These are phyloP conservation scores for Coenobita brevimanus DNA, from an alignment of 1,140 invertebrate species.

Conservation along the genomic window DNA sequence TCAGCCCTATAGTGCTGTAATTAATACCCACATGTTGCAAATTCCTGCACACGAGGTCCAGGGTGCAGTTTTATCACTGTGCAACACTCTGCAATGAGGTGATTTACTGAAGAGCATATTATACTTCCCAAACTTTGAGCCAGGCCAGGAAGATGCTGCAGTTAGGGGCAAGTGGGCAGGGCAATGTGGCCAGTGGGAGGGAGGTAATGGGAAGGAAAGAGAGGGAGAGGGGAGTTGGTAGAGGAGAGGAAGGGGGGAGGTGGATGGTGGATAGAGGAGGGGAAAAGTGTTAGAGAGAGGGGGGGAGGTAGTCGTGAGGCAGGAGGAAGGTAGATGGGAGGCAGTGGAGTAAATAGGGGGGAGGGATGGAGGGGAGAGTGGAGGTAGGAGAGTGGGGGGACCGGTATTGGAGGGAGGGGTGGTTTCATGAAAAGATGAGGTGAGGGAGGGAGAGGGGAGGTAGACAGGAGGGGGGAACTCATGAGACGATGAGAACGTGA, in stretches of 20 bases:
- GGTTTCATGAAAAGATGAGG: background rate
- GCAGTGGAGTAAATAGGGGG: background rate
- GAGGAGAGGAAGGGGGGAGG: background rate
- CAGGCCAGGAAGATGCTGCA: background rate
- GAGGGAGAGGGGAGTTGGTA: background rate
- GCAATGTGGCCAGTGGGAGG: background rate
- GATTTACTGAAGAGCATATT: conserved; percentile 33
- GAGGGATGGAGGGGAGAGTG: background rate
- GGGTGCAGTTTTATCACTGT: conserved; percentile 20
- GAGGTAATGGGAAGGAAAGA: background rate
- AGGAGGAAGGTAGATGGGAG: background rate
- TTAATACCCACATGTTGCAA: no score
- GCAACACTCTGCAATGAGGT: conserved; percentile 24
- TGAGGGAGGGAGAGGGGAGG: background rate
- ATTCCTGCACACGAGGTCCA: no score
- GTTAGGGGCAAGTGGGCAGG: conserved; percentile 8
- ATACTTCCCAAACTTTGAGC: conserved; percentile 27
- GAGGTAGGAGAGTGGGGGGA: background rate
- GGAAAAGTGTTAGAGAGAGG: background rate
- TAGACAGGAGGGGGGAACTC: background rate
- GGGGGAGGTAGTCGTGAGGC: background rate
- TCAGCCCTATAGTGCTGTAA: no score
- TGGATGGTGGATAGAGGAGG: background rate
- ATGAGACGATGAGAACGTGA: background rate
- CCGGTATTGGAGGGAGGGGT: background rate